Percentiles rank a stretch among this genome's conserved stretches.
Conservation (phyloP, 2,113 vertebrate species). For the Cephalophus harveyi region DNA sequence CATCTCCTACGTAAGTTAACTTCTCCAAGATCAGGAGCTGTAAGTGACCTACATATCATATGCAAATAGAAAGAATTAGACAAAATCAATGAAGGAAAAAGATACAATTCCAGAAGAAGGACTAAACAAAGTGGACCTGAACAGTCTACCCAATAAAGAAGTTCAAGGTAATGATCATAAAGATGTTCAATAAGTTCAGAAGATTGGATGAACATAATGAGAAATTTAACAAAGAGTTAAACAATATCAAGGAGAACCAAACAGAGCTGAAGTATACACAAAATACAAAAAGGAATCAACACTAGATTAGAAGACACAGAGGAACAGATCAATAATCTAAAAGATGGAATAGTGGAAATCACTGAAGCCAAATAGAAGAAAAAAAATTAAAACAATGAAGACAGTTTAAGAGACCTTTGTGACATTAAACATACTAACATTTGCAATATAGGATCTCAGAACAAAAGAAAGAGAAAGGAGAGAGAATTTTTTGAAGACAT, state of each 20-base stretch:
- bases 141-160: neutral
- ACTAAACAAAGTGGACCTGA: neutral
- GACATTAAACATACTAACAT: neutral
- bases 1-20: neutral
- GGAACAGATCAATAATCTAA: neutral
- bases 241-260: neutral
- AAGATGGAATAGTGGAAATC: neutral
- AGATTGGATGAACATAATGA: neutral
- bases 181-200: neutral
- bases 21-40: neutral
- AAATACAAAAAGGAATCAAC: neutral
- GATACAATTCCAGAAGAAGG: neutral
- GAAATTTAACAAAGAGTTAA: neutral
- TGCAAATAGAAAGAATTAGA: neutral
- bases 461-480: neutral
- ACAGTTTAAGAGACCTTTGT: neutral
- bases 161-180: neutral
- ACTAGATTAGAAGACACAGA: neutral
- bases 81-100: neutral
- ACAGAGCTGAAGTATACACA: neutral
- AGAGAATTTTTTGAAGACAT: neutral
- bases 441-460: neutral
- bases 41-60: neutral
- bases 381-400: neutral
- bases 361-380: neutral